Base-by-base conservation (phyloP, 1,140 invertebrate species). In the Orchesella cincta region DNA sequence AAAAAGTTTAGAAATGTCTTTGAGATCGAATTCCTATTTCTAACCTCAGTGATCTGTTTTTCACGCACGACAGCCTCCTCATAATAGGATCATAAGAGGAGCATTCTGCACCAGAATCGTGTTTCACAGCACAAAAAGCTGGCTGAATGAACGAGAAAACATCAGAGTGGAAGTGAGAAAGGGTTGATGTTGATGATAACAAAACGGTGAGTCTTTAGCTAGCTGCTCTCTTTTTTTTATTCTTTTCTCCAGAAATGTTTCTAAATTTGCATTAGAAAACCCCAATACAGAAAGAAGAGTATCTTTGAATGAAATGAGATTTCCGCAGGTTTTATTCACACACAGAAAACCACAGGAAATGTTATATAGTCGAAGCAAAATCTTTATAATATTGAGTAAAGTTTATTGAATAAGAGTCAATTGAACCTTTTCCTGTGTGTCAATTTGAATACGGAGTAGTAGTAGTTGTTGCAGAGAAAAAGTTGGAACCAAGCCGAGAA, bases 171-270 rank as follows among this genome's bases (percentile, higher is more conserved):
- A 57, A 57, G 23, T n/a, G 52, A 57, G 39, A 67, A 67, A 67
- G 62, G 62, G 62, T 67, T 67, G 62, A 67, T 67, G 62, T 67
- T 67, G 62, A 67, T 67, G 62, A 67, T 29, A 67, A 67, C 62
- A 67, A 67, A 67, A 67, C 52, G 52, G 23, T 23, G 52, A 23
- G 23, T 31, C 62, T 31, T 33, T 67, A 14, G 29, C 62, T 23
- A 14, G 14, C 23, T 12, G 8, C 52, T 57, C 52, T 57, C 23
- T 3, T 57, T 57, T 57, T 23, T 23, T 57, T 23, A 12, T 57
- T 57, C 23, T 57, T 18, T 57, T 57, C 14, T 14, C 14, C 14
- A 23, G 12, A 57, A 12, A 57, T 14, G 52, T 67, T 12, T 12
- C 29, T n/a, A 29, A 29, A 67, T 67, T 67, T 67, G 31, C 62